phyloP scores from a whole-genome alignment of 1,140 invertebrate species.

The Drosophila santomea region DNA sequence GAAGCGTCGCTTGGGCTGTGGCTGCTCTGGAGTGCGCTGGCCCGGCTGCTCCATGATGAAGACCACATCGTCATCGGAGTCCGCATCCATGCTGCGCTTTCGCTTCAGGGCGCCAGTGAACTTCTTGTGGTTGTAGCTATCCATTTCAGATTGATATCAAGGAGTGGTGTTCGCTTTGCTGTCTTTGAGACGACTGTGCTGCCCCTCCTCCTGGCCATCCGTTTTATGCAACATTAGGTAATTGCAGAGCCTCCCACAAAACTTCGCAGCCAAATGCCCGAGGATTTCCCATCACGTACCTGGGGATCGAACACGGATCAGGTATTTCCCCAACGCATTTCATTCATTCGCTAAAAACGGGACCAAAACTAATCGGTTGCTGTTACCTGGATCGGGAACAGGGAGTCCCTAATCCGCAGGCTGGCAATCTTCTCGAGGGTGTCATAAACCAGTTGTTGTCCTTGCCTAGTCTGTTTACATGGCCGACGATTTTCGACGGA shows the following conservation, averaged over 20 bases:
- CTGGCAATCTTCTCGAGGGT: conserved; percentile 47
- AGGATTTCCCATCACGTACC: conserved; percentile 55
- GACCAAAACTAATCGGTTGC: conserved; percentile 52
- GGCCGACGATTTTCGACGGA: conserved; percentile 32
- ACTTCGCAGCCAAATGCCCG: conserved; percentile 6
- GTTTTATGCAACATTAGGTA: conserved; percentile 79
- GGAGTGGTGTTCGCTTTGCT: conserved; percentile 36
- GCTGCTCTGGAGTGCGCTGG: conserved; percentile 33
- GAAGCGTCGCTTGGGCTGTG: conserved; percentile 51
- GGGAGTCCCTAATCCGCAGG: conserved; percentile 62
- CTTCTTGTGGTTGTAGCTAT: conserved; percentile 65
- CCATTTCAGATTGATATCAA: conserved; percentile 28
- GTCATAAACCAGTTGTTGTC: conserved; percentile 80
- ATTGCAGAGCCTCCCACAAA: conserved; percentile 31
- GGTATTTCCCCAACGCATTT: conserved; percentile 73
- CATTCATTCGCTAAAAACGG: conserved; percentile 60
- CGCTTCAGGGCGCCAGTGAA: conserved; percentile 58
- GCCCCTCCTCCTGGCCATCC: conserved; percentile 41
- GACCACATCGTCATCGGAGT: conserved; percentile 63
- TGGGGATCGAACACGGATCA: conserved; percentile 5
- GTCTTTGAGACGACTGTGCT: conserved; percentile 64
- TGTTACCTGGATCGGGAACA: conserved; percentile 18
- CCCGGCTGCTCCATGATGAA: conserved; percentile 51
- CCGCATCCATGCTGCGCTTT: conserved; percentile 52
- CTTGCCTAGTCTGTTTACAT: conserved; percentile 50